Evolutionary conservation across 2,113 vertebrate genomes (phyloP).

Genomic region (Rhinopomastus cyanomelas): DNA sequence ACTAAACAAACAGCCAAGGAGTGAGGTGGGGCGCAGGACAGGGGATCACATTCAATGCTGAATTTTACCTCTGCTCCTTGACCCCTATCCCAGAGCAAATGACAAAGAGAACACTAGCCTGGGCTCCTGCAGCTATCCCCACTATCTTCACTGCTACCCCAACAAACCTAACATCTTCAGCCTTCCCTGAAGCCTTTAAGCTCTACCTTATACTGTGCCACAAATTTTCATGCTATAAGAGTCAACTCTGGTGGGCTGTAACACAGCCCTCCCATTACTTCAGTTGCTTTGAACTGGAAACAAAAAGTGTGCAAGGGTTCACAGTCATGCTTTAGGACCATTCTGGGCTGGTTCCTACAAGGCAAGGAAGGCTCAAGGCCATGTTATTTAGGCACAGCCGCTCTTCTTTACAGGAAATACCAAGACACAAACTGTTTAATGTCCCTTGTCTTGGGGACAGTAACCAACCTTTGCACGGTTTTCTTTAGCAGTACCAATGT

Average conservation of each 20-base stretch:
- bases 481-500: not conserved
- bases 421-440: not conserved
- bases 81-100: not conserved
- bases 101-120: not conserved
- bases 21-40: rapidly evolving
- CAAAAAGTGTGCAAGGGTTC: not conserved
- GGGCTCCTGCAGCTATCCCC: not conserved
- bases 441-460: not conserved
- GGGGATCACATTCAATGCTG: not conserved
- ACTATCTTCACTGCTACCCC: not conserved
- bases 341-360: not conserved
- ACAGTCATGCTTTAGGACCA: not conserved
- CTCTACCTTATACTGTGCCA: not conserved
- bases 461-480: not conserved
- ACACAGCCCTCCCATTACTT: not conserved
- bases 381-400: not conserved
- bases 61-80: not conserved
- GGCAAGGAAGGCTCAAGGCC: not conserved
- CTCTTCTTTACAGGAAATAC: not conserved
- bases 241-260: not conserved
- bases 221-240: constrained; percentile 16
- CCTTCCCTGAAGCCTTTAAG: constrained; percentile 10
- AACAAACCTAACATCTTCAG: not conserved
- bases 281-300: not conserved
- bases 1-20: not conserved